Evolutionary conservation across 2,797 vertebrate genomes (phyloP), one percentile per base, ranked within the genome.

Genomic region (Botia almorhae): DNA sequence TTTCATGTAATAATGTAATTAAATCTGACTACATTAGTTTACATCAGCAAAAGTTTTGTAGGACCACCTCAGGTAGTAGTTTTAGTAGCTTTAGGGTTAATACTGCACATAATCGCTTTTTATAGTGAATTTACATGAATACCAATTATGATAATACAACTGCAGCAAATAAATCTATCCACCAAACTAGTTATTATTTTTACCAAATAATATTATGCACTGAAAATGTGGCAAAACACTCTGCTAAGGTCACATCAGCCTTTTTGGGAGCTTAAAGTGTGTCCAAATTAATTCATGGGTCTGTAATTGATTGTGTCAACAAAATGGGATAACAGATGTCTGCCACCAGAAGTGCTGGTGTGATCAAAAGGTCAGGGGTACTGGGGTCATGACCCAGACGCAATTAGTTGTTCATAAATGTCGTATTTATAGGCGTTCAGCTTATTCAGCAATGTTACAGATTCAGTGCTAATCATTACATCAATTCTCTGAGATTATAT

Each of bases 361-460:
- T 26, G 56, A 60, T 60, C 56, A 26, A 60, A 60, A 60, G 56
- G 56, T 60, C 56, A 60, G 56, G 10, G 55, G 55, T 23, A 58
- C 10, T 17, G 4, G 21, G 19, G 56, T 13, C 56, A 60, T 26
- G 56, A 60, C 11, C 56, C 56, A 19, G 7, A 55, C n/a, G 17
- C 55, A 56, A 21, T 10, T 2, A 46, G 7, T 46, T 46, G 11
- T 46, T 46, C 10, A 46, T 46, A 4, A 29, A 29, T 29, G 43
- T 6, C 43, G 10, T 46, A 46, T 46, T 46, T 46, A 7, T 2
- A 46, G 43, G 43, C 43, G 2, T 10, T 56, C 53, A 56, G 10
- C 4, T 55, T 29, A 29, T 29, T n/a, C 51, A 55, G 48, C 12
- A 13, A 50, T 2, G 4, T 17, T 17, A 55, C n/a, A 10, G n/a